Conservation (phyloP, 1,140 invertebrate species). For the Aphaenogaster floridana region DNA sequence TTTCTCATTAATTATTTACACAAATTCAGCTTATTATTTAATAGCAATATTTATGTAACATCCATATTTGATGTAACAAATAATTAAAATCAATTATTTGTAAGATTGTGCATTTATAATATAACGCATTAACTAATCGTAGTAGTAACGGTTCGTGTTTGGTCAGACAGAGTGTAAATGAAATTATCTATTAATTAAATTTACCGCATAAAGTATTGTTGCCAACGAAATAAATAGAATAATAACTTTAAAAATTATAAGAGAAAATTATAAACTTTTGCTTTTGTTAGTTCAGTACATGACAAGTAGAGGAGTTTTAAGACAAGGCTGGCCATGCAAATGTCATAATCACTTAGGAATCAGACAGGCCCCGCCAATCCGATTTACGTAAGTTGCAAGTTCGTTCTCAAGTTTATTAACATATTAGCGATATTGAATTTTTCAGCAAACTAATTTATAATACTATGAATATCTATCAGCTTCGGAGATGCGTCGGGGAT, state of each 20-base stretch:
- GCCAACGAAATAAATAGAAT: not conserved
- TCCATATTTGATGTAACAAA: not conserved
- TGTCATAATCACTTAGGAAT: not conserved
- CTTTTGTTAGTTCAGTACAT: not conserved
- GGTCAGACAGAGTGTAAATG: not conserved
- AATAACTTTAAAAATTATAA: not conserved
- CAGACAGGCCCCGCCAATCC: not conserved
- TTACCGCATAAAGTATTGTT: not conserved
- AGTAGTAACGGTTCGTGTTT: not conserved
- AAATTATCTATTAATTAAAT: not conserved
- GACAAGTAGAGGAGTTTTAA: not conserved
- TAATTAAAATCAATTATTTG: not conserved
- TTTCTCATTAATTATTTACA: conserved; percentile 5
- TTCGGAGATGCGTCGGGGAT: not conserved
- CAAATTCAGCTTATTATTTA: not conserved
- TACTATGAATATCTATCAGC: conserved; percentile 40
- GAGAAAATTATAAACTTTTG: not conserved
- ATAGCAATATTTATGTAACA: not conserved
- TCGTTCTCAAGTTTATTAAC: conserved; percentile 1
- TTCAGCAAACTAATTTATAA: conserved; percentile 53
- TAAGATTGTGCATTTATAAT: not conserved
- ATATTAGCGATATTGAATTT: conserved; percentile 25
- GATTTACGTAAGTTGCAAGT: not conserved
- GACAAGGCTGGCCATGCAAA: conserved; percentile 2
- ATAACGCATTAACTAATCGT: not conserved